Base-by-base conservation (phyloP, 2,888 invertebrate genomes). In the Tridacna gigas region DNA sequence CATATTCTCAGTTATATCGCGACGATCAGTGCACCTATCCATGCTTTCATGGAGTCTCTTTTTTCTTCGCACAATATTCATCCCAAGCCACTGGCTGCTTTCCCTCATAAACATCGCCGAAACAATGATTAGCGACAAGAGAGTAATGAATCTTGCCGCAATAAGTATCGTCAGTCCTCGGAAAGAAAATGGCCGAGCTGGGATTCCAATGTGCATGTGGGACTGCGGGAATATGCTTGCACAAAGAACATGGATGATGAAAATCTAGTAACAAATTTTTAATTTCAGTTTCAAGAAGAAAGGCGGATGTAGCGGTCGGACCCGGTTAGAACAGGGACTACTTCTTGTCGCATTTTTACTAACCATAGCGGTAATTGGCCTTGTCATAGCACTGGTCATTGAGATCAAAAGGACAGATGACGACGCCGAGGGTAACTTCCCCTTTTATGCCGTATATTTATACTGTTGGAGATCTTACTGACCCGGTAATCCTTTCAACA, bases 301-400 rank as follows among this genome's bases (percentile, higher is more conserved):
- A 48, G 74, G 73, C 9, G 9, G 11, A 26, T 63, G 66, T 15
- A 65, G 45, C 37, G 12, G 47, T 2, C 22, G 76, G 22, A 69
- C 77, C 0, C 45, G 67, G 11, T n/a, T 74, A 9, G 80, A 82
- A 48, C 74, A 61, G 61, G 82, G 74, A 65, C 75, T 85, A 20
- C 48, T 85, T 74, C 63, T 82, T 37, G 20, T 85, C n/a, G 69
- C 76, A n/a, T 60, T 74, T 11, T 9, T 82, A 22, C 66, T 85
- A 22, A 48, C 77, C 22, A 22, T 80, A 61, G 74, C 79, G 22
- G 79, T 84, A 47, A 77, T 79, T 77, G 84, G 81, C 28, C 51
- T 84, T 20, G 60, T 79, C 22, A 60, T 84, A 45, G 84, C 76
- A 18, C 13, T 81, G n/a, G 81, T 74, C 0, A 37, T 79, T 4